Evolutionary conservation across 2,113 vertebrate species (phyloP).

Genomic region (Aleadryas rufinucha): DNA sequence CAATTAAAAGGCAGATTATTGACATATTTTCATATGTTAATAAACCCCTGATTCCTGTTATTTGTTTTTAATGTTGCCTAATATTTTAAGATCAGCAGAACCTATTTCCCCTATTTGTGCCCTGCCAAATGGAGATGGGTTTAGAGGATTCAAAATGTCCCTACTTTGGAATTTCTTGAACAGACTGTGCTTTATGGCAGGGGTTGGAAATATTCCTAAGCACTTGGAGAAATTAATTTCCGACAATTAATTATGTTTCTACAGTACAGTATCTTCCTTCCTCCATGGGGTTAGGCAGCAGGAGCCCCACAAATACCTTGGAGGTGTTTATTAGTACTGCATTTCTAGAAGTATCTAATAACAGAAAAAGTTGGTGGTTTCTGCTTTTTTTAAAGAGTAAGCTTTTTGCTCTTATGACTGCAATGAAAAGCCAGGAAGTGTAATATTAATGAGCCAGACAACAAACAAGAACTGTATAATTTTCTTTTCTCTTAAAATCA

Average conservation of each 20-base stretch:
- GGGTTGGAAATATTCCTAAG: neutral
- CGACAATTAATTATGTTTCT: neutral
- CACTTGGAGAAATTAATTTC: neutral
- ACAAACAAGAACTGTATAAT: neutral
- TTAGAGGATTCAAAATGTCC: neutral
- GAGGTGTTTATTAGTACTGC: neutral
- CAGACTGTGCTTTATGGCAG: neutral
- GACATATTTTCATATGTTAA: neutral
- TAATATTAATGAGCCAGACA: neutral
- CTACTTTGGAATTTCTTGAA: neutral
- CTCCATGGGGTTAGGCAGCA: neutral
- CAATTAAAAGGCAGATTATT: neutral
- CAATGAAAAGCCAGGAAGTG: neutral
- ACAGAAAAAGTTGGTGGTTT: neutral
- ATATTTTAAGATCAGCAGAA: neutral
- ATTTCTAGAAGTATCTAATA: neutral
- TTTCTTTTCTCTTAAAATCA: neutral
- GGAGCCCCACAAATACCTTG: neutral
- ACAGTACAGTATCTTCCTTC: neutral
- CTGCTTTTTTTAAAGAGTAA: neutral
- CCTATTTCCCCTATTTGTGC: neutral
- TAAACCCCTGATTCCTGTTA: neutral
- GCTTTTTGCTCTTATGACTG: neutral
- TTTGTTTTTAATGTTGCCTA: neutral
- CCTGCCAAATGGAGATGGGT: neutral